Percentiles rank a stretch among this genome's conserved stretches.
These are phyloP conservation scores for Poecile montanus DNA, from an alignment of 2,797 vertebrate species.

Conservation along the genomic window DNA sequence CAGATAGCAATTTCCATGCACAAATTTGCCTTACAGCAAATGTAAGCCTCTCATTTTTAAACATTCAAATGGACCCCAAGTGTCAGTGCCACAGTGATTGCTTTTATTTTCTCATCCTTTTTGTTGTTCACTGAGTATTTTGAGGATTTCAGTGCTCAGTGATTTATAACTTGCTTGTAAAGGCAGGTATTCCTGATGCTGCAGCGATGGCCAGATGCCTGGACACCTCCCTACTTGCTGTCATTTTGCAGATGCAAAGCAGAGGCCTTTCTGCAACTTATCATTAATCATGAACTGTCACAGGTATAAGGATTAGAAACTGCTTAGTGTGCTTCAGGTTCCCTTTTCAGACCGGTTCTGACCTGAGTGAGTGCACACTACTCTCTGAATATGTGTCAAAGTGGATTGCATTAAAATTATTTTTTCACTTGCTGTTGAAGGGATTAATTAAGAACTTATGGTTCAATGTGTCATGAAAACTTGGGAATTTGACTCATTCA, in stretches of 20 bases:
- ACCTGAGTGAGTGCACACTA: not conserved
- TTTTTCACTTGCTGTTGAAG: not conserved
- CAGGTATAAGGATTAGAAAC: not conserved
- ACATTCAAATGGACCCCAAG: not conserved
- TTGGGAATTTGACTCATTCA: conserved; percentile 8
- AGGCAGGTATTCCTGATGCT: not conserved
- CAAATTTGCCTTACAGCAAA: conserved; percentile 36
- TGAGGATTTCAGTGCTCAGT: not conserved
- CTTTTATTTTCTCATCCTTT: not conserved
- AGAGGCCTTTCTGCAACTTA: not conserved
- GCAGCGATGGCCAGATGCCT: not conserved
- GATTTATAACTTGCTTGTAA: not conserved
- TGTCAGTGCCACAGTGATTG: not conserved
- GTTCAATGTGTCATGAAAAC: not conserved
- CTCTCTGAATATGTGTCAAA: not conserved
- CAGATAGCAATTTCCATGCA: conserved; percentile 25
- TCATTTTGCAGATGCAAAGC: not conserved
- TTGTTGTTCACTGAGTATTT: not conserved
- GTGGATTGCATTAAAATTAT: not conserved
- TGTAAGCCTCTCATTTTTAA: conserved; percentile 12
- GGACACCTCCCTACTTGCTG: not conserved
- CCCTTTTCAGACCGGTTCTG: not conserved
- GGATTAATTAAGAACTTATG: not conserved
- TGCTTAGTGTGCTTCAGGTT: not conserved
- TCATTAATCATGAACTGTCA: not conserved